Evolutionary conservation across 2,797 vertebrate genomes (phyloP).

Genomic region (Simalia tracyae): DNA sequence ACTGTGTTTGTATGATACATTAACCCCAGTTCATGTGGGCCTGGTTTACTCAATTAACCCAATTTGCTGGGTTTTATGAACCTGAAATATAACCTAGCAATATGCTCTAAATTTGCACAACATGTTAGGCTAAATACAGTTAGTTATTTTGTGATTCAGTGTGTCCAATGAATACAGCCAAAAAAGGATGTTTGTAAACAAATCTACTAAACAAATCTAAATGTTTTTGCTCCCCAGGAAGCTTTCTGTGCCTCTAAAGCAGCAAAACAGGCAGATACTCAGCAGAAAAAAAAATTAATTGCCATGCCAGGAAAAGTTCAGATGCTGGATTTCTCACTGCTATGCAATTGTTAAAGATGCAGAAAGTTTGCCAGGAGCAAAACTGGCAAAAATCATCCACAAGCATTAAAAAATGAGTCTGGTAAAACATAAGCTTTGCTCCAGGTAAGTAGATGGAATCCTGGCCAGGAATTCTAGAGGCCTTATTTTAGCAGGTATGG

Average conservation of each 20-base stretch:
- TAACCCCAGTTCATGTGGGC: background rate
- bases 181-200: background rate
- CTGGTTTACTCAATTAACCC: background rate
- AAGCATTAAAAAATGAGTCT: constrained; percentile 6
- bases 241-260: background rate
- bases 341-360: background rate
- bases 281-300: background rate
- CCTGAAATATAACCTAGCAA: background rate
- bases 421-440: constrained; percentile 3
- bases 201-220: background rate
- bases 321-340: background rate
- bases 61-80: background rate
- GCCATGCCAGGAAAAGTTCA: background rate
- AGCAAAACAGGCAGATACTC: background rate
- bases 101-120: background rate
- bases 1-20: background rate
- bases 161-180: background rate
- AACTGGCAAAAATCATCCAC: constrained; percentile 6
- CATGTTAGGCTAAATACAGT: background rate
- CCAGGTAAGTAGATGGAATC: constrained; percentile 21
- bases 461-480: constrained; percentile 32
- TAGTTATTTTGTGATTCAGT: background rate
- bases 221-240: background rate
- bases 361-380: background rate
- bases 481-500: constrained; percentile 23